phyloP scores from a whole-genome alignment of 2,888 invertebrate genomes.

The Cephalotes varians region DNA sequence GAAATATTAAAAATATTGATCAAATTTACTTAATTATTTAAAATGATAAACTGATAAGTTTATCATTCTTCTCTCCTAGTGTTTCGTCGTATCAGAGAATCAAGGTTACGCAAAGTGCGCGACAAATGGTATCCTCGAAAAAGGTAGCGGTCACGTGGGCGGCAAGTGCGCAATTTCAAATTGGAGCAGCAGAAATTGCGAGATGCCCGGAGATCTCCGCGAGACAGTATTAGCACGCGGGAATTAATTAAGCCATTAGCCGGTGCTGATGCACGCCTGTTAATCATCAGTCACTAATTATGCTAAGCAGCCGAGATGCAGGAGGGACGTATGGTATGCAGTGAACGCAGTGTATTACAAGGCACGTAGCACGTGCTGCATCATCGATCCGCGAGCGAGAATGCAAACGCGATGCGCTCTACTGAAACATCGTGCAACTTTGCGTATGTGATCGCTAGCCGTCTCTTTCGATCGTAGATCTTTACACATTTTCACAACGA shows the following conservation, averaged over 20 bases:
- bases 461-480: neutral
- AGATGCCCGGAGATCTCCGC: conserved; percentile 15
- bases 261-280: conserved; percentile 62
- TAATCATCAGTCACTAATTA: conserved; percentile 78
- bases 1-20: neutral
- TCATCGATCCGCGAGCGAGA: conserved; percentile 54
- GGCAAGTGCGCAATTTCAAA: conserved; percentile 46
- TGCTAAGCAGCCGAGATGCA: conserved; percentile 66
- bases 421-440: conserved; percentile 7
- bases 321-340: conserved; percentile 55
- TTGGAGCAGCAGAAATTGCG: conserved; percentile 20
- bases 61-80: neutral
- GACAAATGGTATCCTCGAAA: conserved; percentile 18
- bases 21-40: neutral
- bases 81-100: neutral
- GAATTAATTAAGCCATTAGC: conserved; percentile 75
- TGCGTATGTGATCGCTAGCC: neutral
- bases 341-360: conserved; percentile 59
- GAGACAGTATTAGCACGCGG: conserved; percentile 52
- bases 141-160: conserved; percentile 48
- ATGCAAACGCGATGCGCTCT: conserved; percentile 30
- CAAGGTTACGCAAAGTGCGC: neutral
- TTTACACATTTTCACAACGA: neutral
- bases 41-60: neutral
- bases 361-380: conserved; percentile 60